A percentile compares a stretch with the other conserved stretches of the same genome.
phyloP scores from a whole-genome alignment of 2,113 vertebrate genomes.

The Meleagris gallopavo region DNA sequence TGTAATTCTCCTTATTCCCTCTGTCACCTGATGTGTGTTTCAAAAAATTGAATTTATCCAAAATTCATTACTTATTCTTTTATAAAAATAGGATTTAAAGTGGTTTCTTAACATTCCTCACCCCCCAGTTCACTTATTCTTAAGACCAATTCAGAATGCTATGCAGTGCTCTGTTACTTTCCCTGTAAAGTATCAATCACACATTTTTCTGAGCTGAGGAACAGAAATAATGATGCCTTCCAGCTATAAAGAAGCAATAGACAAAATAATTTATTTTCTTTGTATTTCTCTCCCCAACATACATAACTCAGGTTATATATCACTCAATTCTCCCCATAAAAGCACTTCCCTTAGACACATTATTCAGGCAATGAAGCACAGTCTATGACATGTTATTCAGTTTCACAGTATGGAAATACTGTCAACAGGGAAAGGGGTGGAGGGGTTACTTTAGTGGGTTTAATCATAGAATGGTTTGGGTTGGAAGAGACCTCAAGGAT shows the following conservation, averaged over 20 bases:
- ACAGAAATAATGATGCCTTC: background rate
- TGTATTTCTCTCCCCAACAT: background rate
- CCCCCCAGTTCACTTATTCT: background rate
- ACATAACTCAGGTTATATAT: background rate
- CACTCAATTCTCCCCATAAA: background rate
- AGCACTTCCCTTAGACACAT: background rate
- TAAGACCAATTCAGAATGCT: background rate
- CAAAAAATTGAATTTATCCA: background rate
- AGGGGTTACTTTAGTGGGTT: background rate
- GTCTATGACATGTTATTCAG: background rate
- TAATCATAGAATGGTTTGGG: too few relatives aligned
- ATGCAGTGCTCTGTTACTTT: background rate
- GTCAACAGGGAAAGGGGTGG: background rate
- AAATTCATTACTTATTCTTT: constrained; percentile 25
- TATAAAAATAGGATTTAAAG: background rate
- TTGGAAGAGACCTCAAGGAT: too few relatives aligned
- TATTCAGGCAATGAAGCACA: background rate
- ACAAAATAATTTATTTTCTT: background rate
- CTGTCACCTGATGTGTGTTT: background rate
- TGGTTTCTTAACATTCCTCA: background rate
- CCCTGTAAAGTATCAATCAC: background rate
- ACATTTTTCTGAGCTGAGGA: background rate
- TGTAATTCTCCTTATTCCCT: background rate
- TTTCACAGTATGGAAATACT: background rate
- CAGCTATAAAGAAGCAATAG: background rate